Evolutionary conservation across 2,797 vertebrate genomes (phyloP).

Genomic region (Okamejei kenojei): DNA sequence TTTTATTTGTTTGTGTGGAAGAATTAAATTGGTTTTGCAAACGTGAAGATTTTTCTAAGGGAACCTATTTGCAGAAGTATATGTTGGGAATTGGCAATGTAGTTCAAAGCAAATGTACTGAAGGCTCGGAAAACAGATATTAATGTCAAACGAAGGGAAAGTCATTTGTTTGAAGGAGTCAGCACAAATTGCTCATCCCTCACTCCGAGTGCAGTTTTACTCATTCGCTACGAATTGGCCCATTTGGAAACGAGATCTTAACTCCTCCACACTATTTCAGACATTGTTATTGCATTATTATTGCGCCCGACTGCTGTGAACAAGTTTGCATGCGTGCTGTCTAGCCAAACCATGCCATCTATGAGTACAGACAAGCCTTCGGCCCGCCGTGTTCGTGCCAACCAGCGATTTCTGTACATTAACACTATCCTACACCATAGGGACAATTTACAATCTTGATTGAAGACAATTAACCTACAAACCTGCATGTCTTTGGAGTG

Average conservation of each 20-base stretch:
- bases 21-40: neutral
- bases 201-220: neutral
- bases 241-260: too few species aligned
- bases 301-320: neutral
- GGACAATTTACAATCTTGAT: too few species aligned
- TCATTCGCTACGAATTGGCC: neutral
- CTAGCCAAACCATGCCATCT: too few species aligned
- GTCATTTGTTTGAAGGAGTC: neutral
- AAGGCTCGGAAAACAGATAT: neutral
- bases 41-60: neutral
- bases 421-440: too few species aligned
- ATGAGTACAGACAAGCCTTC: too few species aligned
- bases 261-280: too few species aligned
- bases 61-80: neutral
- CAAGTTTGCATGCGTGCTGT: neutral
- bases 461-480: too few species aligned
- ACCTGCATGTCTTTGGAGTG: too few species aligned
- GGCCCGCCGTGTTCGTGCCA: too few species aligned
- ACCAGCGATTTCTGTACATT: too few species aligned
- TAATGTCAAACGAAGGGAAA: neutral
- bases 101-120: neutral
- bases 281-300: too few species aligned
- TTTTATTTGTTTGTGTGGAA: neutral
- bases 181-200: neutral
- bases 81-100: neutral